These are phyloP conservation scores for Cervus canadensis DNA, from an alignment of 2,113 vertebrate genomes.

Conservation along the genomic window DNA sequence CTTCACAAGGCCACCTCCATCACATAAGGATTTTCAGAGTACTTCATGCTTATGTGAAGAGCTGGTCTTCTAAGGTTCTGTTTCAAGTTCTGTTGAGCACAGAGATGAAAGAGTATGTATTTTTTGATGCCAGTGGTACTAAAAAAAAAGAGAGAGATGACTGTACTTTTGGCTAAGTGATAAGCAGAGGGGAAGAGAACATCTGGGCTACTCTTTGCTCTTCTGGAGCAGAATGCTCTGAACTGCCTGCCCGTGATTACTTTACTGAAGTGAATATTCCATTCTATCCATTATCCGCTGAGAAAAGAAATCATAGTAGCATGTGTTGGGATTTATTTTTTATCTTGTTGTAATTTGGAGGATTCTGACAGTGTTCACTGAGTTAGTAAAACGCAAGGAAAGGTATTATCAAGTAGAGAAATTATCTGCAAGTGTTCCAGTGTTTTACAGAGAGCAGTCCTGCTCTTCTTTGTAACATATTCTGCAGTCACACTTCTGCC, in stretches of 20 bases:
- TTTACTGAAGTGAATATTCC: neutral
- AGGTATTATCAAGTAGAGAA: neutral
- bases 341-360: neutral
- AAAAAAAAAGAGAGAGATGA: neutral
- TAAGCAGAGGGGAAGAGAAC: neutral
- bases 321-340: neutral
- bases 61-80: neutral
- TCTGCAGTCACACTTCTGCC: neutral
- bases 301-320: neutral
- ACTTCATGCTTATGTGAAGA: neutral
- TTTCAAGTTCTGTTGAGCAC: neutral
- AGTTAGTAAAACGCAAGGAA: neutral
- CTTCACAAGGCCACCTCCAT: neutral
- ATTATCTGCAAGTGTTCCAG: neutral
- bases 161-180: neutral
- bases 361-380: neutral
- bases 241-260: neutral
- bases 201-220: neutral
- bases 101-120: neutral
- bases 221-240: neutral
- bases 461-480: neutral
- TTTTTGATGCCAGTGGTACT: neutral
- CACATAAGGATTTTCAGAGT: neutral
- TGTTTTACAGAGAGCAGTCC: neutral
- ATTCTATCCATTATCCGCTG: neutral